Conservation (phyloP, 2,888 invertebrate genomes). For the Dendrolimus houi region DNA sequence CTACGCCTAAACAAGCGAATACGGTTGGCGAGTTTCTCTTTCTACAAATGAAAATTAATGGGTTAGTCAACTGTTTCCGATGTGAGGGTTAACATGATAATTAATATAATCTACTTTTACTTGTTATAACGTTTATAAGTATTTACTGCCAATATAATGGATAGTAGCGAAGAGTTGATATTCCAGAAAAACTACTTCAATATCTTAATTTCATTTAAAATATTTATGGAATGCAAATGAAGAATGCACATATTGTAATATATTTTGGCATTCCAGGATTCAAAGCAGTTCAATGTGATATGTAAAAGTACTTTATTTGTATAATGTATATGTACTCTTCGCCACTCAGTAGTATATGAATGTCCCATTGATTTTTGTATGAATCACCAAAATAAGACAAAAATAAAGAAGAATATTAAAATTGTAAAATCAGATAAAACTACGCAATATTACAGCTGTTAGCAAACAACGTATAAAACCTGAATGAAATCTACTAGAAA, state of each 20-base stretch:
- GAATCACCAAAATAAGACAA: neutral
- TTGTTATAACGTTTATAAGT: too few relatives aligned
- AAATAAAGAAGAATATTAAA: neutral
- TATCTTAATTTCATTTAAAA: too few relatives aligned
- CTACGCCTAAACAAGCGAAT: conserved; percentile 71
- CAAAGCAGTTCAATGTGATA: too few relatives aligned
- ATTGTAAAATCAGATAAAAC: conserved; percentile 5
- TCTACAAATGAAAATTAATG: conserved; percentile 60
- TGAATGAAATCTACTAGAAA: too few relatives aligned
- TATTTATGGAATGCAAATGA: too few relatives aligned
- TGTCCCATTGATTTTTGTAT: neutral
- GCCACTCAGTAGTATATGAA: neutral
- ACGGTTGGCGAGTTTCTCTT: conserved; percentile 63
- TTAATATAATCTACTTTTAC: conserved; percentile 1
- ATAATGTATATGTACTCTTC: neutral
- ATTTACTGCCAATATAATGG: too few relatives aligned
- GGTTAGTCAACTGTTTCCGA: conserved; percentile 30
- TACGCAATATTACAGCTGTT: conserved; percentile 11
- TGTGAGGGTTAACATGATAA: conserved; percentile 3
- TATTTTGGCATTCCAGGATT: too few relatives aligned
- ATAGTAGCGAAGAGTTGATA: too few relatives aligned
- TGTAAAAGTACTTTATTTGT: too few relatives aligned
- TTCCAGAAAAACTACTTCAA: too few relatives aligned
- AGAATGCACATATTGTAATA: too few relatives aligned
- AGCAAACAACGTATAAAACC: conserved; percentile 6